Base-by-base conservation (phyloP, 2,797 vertebrate species). In the Amblyopsis hoosieri region DNA sequence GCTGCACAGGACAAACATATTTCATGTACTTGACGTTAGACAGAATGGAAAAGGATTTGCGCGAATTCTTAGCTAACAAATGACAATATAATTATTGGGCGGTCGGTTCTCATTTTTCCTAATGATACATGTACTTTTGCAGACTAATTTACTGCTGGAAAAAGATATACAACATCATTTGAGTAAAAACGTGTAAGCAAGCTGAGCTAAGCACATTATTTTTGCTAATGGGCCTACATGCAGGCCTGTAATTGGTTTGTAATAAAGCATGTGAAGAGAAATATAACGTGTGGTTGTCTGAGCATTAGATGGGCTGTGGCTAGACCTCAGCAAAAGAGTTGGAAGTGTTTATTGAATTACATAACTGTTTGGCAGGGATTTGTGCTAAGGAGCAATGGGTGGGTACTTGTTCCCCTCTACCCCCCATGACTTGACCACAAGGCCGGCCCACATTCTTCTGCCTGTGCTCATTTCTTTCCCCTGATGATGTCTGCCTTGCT, bases 321-420 rank as follows among this genome's bases (percentile, higher is more conserved):
- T 75, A 74, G 68, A 75, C 74, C 81, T 77, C 69, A 78, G 78
- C 76, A 74, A 77, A 81, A 83, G 74, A 79, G 71, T 83, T 83
- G 76, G 81, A 85, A 72, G 83, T 89, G 84, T 90, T 91, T 85
- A 79, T 86, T 83, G 69, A 83, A 90, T 91, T 90, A 89, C 90
- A 81, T 90, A 92, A 91, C 81, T 54, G 66, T 78, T 75, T 80
- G 74, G 75, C 78, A 84, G 76, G 67, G 70, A 76, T 79, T 64
- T 85, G 69, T 83, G 72, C 74, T 76, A 72, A 81, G 81, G 85
- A 83, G 75, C 74, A 73, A 81, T 62, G 83, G 78, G 78, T 55
- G 71, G 86, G 71, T 78, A 67, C 60, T 45, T 52, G 58, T 49
- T 75, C 75, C 73, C 71, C 56, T 68, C 69, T 71, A 60, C 77